Evolutionary conservation across 2,113 vertebrate genomes (phyloP).

Genomic region (Alosa alosa): DNA sequence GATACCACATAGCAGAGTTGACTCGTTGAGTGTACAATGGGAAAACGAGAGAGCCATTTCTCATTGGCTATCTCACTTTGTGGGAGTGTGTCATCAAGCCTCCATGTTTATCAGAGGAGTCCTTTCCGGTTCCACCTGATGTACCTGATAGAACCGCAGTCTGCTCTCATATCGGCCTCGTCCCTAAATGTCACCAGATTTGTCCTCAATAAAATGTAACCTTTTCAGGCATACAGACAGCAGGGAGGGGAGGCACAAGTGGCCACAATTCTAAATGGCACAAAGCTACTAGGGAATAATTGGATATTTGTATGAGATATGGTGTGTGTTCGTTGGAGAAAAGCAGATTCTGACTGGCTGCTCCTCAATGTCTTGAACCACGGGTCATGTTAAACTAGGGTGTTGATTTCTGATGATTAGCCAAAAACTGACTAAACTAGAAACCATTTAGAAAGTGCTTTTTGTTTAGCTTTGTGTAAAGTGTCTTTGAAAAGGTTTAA

Average conservation of each 20-base stretch:
- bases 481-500: not conserved
- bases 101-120: slow-evolving; percentile 41
- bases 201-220: slow-evolving; percentile 29
- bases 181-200: slow-evolving; percentile 50
- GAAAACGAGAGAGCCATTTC: not conserved
- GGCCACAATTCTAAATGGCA: slow-evolving; percentile 10
- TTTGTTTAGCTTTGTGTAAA: not conserved
- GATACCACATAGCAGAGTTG: not conserved
- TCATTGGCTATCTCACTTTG: not conserved
- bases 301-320: slow-evolving; percentile 7
- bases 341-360: not conserved
- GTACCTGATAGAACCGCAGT: slow-evolving; percentile 40
- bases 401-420: not conserved
- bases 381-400: not conserved
- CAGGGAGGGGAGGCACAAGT: slow-evolving; percentile 17
- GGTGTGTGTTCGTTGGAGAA: not conserved
- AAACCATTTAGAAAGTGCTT: not conserved
- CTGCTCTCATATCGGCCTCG: slow-evolving; percentile 8
- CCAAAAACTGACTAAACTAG: not conserved
- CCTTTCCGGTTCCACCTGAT: slow-evolving; percentile 31
- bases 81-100: slow-evolving; percentile 33
- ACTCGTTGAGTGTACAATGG: not conserved
- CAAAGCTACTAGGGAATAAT: not conserved
- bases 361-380: not conserved
- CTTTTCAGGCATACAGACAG: slow-evolving; percentile 34